Conservation (phyloP, 2,113 vertebrate genomes). For the Uria aalge region DNA sequence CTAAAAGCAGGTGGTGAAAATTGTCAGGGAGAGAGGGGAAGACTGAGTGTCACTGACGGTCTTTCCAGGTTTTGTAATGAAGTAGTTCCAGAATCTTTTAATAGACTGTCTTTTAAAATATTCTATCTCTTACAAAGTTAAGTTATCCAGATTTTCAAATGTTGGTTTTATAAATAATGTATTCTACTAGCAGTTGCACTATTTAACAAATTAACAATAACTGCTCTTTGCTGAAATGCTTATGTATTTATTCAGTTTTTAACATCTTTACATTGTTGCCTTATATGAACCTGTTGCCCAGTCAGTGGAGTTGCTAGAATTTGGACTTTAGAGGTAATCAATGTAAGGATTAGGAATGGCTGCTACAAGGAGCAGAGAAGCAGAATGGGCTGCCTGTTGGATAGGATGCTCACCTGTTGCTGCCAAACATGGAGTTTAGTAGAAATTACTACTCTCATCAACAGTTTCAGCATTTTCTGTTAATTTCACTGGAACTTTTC, state of each 20-base stretch:
- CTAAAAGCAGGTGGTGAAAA: slow-evolving; percentile 11
- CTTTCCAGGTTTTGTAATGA: not conserved
- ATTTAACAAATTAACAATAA: not conserved
- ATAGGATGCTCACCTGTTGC: not conserved
- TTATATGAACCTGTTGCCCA: not conserved
- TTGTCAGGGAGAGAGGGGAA: not conserved
- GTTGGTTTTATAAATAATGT: not conserved
- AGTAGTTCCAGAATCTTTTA: not conserved
- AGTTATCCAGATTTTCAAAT: not conserved
- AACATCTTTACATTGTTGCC: not conserved
- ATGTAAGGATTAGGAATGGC: not conserved
- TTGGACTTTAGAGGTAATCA: not conserved
- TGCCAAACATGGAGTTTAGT: not conserved
- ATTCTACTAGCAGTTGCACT: not conserved
- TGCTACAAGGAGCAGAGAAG: not conserved
- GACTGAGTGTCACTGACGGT: not conserved
- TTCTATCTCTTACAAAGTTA: not conserved
- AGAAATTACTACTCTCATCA: not conserved
- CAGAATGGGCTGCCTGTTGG: not conserved
- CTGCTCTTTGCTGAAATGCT: not conserved
- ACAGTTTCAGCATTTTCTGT: not conserved
- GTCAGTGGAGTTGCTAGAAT: not conserved
- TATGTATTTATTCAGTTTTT: not conserved
- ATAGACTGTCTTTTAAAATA: not conserved
- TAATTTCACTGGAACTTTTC: not conserved